Evolutionary conservation across 2,113 vertebrate genomes (phyloP).

Genomic region (Tenebrosternarchus preto): DNA sequence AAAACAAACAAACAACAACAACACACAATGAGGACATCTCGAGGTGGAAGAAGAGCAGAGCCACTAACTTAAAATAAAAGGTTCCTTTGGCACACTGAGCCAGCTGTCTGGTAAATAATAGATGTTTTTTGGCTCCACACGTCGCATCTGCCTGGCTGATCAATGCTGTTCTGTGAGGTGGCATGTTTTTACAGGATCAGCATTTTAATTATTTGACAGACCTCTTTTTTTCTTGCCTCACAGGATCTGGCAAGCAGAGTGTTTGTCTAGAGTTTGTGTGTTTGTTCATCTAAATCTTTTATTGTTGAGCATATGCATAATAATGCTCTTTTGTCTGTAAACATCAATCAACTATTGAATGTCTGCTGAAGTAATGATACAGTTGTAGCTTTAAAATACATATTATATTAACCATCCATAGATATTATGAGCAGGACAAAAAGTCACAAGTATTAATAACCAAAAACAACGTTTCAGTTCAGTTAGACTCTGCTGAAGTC

Average conservation of each 20-base stretch:
- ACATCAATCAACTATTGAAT: background rate
- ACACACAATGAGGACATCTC: background rate
- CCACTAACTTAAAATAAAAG: conserved; percentile 42
- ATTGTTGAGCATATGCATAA: background rate
- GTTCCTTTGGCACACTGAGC: conserved; percentile 27
- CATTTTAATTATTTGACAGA: conserved; percentile 46
- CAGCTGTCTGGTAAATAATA: conserved; percentile 54
- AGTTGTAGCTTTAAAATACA: background rate
- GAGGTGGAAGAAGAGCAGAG: conserved; percentile 29
- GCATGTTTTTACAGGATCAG: conserved; percentile 41
- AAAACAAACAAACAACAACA: background rate
- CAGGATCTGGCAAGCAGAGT: background rate
- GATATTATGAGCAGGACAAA: background rate
- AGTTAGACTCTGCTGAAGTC: conserved; percentile 13
- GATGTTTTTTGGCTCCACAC: conserved; percentile 48
- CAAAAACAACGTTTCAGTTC: background rate
- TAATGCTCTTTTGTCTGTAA: background rate
- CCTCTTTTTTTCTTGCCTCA: conserved; percentile 23
- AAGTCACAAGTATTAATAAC: conserved; percentile 13
- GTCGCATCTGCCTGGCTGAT: conserved; percentile 46
- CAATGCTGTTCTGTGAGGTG: conserved; percentile 43
- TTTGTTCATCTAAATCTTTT: background rate
- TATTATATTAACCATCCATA: background rate
- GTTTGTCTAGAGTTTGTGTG: background rate
- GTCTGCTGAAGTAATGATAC: background rate